These are phyloP conservation scores for Vultur gryphus DNA, from an alignment of 2,797 vertebrate genomes.

Conservation along the genomic window DNA sequence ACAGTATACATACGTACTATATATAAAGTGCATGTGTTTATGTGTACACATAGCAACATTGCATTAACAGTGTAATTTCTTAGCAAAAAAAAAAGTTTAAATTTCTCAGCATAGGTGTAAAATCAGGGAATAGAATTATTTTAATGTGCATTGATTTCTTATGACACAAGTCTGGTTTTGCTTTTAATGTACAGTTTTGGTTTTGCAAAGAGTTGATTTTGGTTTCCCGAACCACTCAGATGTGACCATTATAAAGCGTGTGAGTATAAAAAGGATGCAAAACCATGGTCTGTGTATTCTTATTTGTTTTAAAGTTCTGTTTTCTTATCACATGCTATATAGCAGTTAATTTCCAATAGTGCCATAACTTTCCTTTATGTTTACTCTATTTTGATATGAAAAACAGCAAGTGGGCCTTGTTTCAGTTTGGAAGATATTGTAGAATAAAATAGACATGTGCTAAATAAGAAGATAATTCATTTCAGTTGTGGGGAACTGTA, in stretches of 20 bases:
- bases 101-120: neutral
- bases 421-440: constrained; percentile 28
- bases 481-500: constrained; percentile 80
- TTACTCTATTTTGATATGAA: neutral
- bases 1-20: accelerated
- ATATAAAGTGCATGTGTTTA: neutral
- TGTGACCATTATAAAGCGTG: neutral
- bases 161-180: neutral
- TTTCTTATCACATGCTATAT: neutral
- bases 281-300: neutral
- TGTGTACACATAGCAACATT: neutral
- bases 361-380: neutral
- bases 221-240: neutral
- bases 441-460: constrained; percentile 62
- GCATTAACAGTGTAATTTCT: neutral
- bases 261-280: neutral
- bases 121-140: neutral
- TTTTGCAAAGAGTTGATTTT: neutral
- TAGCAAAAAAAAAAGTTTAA: neutral
- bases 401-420: constrained; percentile 30
- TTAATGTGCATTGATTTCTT: neutral
- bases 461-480: constrained; percentile 87
- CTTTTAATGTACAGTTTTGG: neutral
- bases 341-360: constrained; percentile 1
- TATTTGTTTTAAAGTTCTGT: neutral